phyloP scores from a whole-genome alignment of 2,797 vertebrate species.

The Catharus ustulatus region DNA sequence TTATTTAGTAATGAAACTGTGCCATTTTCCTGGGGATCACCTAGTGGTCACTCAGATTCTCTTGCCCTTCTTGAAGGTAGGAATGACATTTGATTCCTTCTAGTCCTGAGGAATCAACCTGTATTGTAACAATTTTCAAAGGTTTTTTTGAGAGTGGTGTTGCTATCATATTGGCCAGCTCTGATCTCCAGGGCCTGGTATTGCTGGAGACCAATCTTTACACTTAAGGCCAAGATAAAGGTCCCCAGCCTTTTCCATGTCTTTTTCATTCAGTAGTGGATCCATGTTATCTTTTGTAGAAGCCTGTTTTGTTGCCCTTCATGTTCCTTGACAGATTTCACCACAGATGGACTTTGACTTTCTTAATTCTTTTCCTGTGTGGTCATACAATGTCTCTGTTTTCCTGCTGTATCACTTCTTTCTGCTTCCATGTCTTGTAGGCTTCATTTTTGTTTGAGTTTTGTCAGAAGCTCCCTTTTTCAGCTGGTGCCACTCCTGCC shows the following conservation, averaged over 20 bases:
- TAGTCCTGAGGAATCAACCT: not conserved
- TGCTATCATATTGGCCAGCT: not conserved
- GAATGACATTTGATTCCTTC: not conserved
- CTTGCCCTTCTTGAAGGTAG: not conserved
- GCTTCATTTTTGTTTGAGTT: not conserved
- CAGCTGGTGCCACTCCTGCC: not conserved
- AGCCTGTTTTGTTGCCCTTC: not conserved
- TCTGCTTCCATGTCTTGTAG: not conserved
- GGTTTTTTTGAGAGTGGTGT: not conserved
- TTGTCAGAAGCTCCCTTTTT: not conserved
- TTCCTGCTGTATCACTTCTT: not conserved
- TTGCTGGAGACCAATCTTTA: not conserved
- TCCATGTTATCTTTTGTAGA: not conserved
- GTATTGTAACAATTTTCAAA: not conserved
- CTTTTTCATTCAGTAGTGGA: not conserved
- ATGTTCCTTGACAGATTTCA: not conserved
- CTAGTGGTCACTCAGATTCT: not conserved
- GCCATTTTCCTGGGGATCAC: not conserved
- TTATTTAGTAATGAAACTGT: not conserved
- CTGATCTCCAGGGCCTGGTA: not conserved
- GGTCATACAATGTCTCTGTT: not conserved
- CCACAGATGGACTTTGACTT: not conserved
- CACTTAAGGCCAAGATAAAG: not conserved
- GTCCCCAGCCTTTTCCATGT: not conserved
- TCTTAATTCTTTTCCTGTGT: not conserved